Base-by-base conservation (phyloP, 53 echinoderm and acorn worm species). In the Actinopyga echinites region DNA sequence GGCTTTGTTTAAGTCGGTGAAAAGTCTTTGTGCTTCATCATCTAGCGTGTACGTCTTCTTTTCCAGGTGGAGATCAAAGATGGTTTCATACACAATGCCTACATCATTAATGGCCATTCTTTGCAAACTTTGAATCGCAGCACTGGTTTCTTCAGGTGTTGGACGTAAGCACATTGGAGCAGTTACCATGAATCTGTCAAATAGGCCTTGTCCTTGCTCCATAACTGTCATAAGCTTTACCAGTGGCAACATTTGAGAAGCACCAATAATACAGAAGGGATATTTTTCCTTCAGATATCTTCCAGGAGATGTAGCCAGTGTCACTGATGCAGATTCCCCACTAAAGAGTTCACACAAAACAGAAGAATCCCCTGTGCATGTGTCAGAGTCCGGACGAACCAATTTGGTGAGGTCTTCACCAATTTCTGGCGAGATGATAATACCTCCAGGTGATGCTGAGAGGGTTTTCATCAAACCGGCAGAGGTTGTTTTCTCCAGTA, bases 341-440 rank as follows among this genome's bases (percentile, higher is more conserved):
- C 74, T 84, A 34, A 84, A 84, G 6, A 84, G 8, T 29, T 74
- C 60, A 58, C 74, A 84, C 29, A 84, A 29, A 21, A 34, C 74
- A 0, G 85, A 60, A 36, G 75, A 74, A 28, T 75, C 85, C 40
- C 85, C 83, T 15, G 23, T 66, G 11, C 56, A 55, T 31, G 12
- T 83, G 0, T 83, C 83, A 23, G 54, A 22, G 17, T 83, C 34
- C 6, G 36, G 66, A 15, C 69, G 53, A 3, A 69, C 68, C 83
- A 83, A 68, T 13, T 83, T 83, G 0, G 65, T 25, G 5, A 83
- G 55, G 23, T 65, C 21, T n/a, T 83, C 67, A 34, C 66, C 65
- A 0, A 83, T 83, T 38, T 83, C 52, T 53, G 67, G 66, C 1
- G 56, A 67, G 0, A 83, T 53, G 22, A 83, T 53, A 35, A 83